Conservation (phyloP, 2,113 vertebrate species). For the Cynoglossus semilaevis region DNA sequence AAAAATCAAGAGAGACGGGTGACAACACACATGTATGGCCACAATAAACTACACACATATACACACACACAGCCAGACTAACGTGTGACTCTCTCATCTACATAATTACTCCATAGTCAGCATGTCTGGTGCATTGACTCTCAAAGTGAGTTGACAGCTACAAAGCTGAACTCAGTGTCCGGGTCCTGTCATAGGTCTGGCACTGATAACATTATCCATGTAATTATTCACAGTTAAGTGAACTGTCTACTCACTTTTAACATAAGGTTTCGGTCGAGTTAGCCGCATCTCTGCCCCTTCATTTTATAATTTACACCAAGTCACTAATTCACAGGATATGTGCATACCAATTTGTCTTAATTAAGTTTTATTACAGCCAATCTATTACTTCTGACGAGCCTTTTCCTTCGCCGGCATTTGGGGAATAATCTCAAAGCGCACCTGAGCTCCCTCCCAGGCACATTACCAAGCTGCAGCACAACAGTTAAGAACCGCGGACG, state of each 20-base stretch:
- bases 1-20: slow-evolving; percentile 9
- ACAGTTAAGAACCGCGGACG: slow-evolving; percentile 26
- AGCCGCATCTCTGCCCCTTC: slow-evolving; percentile 35
- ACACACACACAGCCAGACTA: slow-evolving; percentile 9
- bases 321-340: slow-evolving; percentile 28
- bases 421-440: slow-evolving; percentile 39
- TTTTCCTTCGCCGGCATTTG: slow-evolving; percentile 30
- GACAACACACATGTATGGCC: neutral
- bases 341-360: slow-evolving; percentile 23
- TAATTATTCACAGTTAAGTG: slow-evolving; percentile 70
- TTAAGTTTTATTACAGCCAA: slow-evolving; percentile 31
- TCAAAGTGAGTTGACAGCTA: slow-evolving; percentile 68
- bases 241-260: slow-evolving; percentile 61
- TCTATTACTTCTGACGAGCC: slow-evolving; percentile 29
- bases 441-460: slow-evolving; percentile 32
- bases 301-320: slow-evolving; percentile 20
- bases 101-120: slow-evolving; percentile 73
- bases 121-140: slow-evolving; percentile 62
- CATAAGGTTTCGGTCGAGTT: slow-evolving; percentile 52
- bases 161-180: slow-evolving; percentile 57
- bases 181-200: slow-evolving; percentile 67
- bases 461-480: slow-evolving; percentile 33
- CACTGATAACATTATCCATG: slow-evolving; percentile 68
- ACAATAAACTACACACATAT: slow-evolving; percentile 4
- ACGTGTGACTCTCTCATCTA: slow-evolving; percentile 50